A percentile compares a stretch with the other conserved stretches of the same genome.
Evolutionary conservation across 1,140 invertebrate species (phyloP).

Genomic region (Caenorhabditis latens): DNA sequence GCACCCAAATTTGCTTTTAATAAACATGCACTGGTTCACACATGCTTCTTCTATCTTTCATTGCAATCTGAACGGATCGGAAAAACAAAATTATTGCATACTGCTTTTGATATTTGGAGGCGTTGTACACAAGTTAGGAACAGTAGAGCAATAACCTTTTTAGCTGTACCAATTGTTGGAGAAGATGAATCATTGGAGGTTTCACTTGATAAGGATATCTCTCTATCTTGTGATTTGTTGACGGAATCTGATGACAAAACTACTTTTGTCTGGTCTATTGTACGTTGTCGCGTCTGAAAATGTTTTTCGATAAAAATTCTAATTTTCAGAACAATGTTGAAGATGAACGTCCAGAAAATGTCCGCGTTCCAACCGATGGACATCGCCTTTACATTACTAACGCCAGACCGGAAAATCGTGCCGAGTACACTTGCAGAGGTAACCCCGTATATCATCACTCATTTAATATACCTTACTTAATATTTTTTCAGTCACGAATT

Average conservation of each 20-base stretch:
- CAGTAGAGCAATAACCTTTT: conserved; percentile 28
- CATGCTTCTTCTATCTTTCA: neutral
- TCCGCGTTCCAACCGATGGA: conserved; percentile 66
- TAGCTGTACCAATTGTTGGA: conserved; percentile 70
- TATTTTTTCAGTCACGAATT: conserved; percentile 54
- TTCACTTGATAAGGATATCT: conserved; percentile 67
- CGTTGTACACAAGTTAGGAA: conserved; percentile 12
- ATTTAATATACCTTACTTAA: neutral
- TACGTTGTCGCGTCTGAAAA: conserved; percentile 58
- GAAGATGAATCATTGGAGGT: conserved; percentile 68
- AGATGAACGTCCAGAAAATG: conserved; percentile 65
- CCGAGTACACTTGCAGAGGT: conserved; percentile 53
- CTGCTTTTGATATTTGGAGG: neutral
- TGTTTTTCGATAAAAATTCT: neutral
- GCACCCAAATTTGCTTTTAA: neutral
- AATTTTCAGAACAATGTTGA: conserved; percentile 68
- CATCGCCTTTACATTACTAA: conserved; percentile 65
- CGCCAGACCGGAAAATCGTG: conserved; percentile 62
- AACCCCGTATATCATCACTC: too few relatives aligned
- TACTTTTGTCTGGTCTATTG: conserved; percentile 71
- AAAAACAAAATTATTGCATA: neutral
- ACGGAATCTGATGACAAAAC: conserved; percentile 68
- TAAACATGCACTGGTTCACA: conserved; percentile 9
- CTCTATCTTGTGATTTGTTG: conserved; percentile 70
- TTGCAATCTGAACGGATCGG: too few relatives aligned